These are phyloP conservation scores for Pelodiscus sinensis DNA, from an alignment of 2,113 vertebrate genomes.

Conservation along the genomic window DNA sequence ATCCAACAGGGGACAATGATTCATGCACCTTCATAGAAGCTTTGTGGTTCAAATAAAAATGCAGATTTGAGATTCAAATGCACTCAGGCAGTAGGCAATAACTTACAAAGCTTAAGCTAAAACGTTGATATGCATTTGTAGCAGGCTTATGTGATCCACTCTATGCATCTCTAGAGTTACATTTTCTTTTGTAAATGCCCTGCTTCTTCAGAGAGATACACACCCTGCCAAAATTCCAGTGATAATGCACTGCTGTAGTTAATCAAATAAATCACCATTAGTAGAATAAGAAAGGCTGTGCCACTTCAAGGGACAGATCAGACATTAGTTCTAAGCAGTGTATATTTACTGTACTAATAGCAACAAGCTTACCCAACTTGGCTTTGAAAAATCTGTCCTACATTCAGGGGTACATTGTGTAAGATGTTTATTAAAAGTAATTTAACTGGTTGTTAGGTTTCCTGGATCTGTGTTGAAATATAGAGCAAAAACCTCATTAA, in stretches of 20 bases:
- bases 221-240: not conserved
- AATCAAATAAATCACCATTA: not conserved
- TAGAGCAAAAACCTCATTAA: conserved; percentile 1
- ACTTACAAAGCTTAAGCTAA: not conserved
- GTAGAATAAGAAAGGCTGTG: not conserved
- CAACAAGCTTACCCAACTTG: not conserved
- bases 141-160: not conserved
- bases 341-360: not conserved
- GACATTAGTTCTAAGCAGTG: not conserved
- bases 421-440: conserved; percentile 10
- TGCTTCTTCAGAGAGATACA: not conserved
- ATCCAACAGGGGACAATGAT: not conserved
- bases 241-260: not conserved
- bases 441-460: not conserved
- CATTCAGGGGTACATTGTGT: not conserved
- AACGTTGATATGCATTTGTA: not conserved
- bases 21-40: not conserved
- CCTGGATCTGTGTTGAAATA: not conserved
- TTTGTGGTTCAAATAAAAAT: not conserved
- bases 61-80: not conserved
- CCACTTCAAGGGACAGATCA: not conserved
- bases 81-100: not conserved
- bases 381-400: not conserved
- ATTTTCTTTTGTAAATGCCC: not conserved
- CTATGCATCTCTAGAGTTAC: not conserved